phyloP scores from a whole-genome alignment of 2,113 vertebrate genomes.

The Heteronetta atricapilla region DNA sequence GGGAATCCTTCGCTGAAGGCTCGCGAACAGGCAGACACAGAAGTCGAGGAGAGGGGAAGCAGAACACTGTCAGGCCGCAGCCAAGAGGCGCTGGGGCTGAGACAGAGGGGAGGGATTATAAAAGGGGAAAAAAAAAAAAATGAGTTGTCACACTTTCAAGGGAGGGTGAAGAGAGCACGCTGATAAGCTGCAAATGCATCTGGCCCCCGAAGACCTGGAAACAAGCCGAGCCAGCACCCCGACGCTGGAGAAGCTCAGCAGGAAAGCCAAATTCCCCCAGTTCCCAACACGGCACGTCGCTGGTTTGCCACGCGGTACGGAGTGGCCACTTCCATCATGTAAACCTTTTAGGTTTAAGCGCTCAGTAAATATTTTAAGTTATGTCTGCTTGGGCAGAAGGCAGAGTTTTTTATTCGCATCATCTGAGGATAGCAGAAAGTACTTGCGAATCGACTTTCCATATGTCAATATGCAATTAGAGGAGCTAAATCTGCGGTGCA shows the following conservation, averaged over 20 bases:
- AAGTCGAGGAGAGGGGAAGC: neutral
- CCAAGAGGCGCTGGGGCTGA: neutral
- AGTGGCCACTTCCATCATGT: slow-evolving; percentile 52
- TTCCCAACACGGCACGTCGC: neutral
- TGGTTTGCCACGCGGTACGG: neutral
- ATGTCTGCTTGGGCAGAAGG: slow-evolving; percentile 55
- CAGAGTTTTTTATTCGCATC: slow-evolving; percentile 13
- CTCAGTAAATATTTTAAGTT: slow-evolving; percentile 64
- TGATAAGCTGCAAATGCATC: neutral
- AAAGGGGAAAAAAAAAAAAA: neutral
- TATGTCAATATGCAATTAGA: slow-evolving; percentile 61
- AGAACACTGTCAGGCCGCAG: neutral
- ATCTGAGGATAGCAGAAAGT: slow-evolving; percentile 24
- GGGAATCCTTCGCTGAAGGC: neutral
- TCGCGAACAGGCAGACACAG: fast-evolving
- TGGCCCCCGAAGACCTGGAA: neutral
- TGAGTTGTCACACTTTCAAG: neutral
- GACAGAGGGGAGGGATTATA: neutral
- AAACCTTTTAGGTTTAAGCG: slow-evolving; percentile 45
- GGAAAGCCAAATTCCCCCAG: neutral
- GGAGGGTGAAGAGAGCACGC: neutral
- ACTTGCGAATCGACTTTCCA: slow-evolving; percentile 52
- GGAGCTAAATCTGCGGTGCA: slow-evolving; percentile 41
- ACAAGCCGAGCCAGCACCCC: neutral
- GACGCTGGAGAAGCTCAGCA: neutral